Base-by-base conservation (phyloP, 1,140 invertebrate species). In the Cyrtorhinus lividipennis region DNA sequence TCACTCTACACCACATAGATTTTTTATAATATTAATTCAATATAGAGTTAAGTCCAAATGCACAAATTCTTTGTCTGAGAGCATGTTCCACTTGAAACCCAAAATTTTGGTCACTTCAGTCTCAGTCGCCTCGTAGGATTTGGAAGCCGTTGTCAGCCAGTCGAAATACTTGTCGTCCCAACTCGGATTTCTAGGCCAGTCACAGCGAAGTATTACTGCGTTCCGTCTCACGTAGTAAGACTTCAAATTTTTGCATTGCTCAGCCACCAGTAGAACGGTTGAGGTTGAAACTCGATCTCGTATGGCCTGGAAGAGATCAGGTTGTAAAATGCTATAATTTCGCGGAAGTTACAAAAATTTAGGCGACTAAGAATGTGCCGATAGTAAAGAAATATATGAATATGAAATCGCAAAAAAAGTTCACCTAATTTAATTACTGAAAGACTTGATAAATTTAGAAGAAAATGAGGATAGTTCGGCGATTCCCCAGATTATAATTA, bases 221-320 rank as follows among this genome's bases (percentile, higher is more conserved):
- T 90, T 89, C 46, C 82, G 75, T 48, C 90, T 73, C 0, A 92
- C 81, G 62, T 84, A 78, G 0, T 92, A 74, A 30, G 76, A 76
- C 27, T 76, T 73, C 23, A 93, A 73, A 65, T 81, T 81, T 62
- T 80, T 80, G 1, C 81, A 81, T 1, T 79, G 80, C 38, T 78
- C 76, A 0, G 83, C 85, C 22, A 91, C 74, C n/a, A 91, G 73
- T 24, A 92, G 71, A 13, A 90, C 76, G 1, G 88, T 90, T 0
- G 83, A 78, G 0, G 88, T 90, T 1, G 88, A 91, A 59, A 92
- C 80, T 69, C 85, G 77, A 69, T 92, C 88, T 2, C 85, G 78
- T 18, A 92, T 80, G 66, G 88, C 76, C 85, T 87, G 67, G 24
- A 71, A 70, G 56, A n/a, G n/a, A n/a, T n/a, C n/a, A n/a, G n/a